Evolutionary conservation across 2,888 invertebrate species (phyloP), one percentile per base, ranked within the genome.

Genomic region (Cosmia pyralina): DNA sequence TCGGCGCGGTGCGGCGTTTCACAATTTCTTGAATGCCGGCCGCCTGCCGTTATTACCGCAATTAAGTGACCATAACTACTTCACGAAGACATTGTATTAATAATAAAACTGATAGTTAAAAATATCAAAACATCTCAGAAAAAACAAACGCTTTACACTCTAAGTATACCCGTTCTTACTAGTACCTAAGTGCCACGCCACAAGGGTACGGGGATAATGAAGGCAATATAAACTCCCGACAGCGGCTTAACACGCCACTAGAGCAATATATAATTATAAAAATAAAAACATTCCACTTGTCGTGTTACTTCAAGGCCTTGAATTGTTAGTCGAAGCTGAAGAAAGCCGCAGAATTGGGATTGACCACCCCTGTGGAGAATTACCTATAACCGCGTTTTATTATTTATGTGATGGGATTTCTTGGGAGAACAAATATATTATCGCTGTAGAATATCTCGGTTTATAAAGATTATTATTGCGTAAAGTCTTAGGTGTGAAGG

Each of bases 11-110:
- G 87, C 87, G 84, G 79, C 78, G 82, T 85, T 87, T 80, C 87
- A 83, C 88, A 85, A 88, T 90, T 88, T 87, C 88, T 87, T 85
- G 86, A 89, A 82, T 83, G 84, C 82, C 77, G 79, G 79, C 72
- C 79, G 80, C 73, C 79, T 79, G 88, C 89, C 85, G 84, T 89
- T 89, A 90, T 89, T 87, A 88, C 85, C 74, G 85, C 88, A 90
- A 92, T 92, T 92, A 92, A 83, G 83, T 82, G 79, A 81, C 82
- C 78, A 89, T 90, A 89, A 85, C 76, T 83, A 77, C 69, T 79
- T 80, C 79, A 81, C 74, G 78, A 73, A 80, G 72, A 77, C 75
- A 69, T 68, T 72, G 76, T 69, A 71, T 59, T 64, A 80, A 67
- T 75, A 66, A 69, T 75, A 69, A 76, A 84, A 79, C 57, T 70